Percentiles rank a stretch among this genome's conserved stretches.
Evolutionary conservation across 1,140 invertebrate genomes (phyloP).

Genomic region (Drosophila orosa): DNA sequence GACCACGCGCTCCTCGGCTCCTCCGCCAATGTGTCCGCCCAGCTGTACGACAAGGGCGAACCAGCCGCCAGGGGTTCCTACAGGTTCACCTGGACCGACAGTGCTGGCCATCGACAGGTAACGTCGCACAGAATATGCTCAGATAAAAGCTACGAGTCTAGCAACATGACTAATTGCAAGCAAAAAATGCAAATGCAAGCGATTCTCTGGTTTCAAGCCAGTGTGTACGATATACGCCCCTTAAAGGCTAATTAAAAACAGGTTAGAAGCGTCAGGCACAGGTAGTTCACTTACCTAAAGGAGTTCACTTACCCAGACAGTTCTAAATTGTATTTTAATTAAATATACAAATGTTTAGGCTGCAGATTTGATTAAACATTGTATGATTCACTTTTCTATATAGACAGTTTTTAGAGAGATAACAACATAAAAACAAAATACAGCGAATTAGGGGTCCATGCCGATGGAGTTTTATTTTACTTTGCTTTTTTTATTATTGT

Average conservation of each 20-base stretch:
- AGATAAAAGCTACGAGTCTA: slow-evolving; percentile 2
- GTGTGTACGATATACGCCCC: slow-evolving; percentile 7
- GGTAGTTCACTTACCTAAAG: background rate
- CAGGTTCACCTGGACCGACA: slow-evolving; percentile 64
- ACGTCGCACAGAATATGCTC: slow-evolving; percentile 6
- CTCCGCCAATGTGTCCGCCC: slow-evolving; percentile 62
- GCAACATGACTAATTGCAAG: slow-evolving; percentile 20
- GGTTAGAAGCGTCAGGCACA: background rate
- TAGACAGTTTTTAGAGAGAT: background rate
- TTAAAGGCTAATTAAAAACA: slow-evolving; percentile 8
- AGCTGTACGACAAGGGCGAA: slow-evolving; percentile 58
- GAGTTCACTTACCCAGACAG: background rate
- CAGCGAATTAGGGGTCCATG: background rate
- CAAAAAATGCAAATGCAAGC: slow-evolving; percentile 22
- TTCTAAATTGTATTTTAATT: background rate
- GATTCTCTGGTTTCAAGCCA: background rate
- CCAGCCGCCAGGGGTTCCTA: slow-evolving; percentile 51
- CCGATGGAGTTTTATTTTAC: background rate
- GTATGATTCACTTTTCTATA: too few relatives aligned
- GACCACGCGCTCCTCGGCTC: slow-evolving; percentile 60
- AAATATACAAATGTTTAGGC: too few relatives aligned
- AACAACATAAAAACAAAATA: background rate
- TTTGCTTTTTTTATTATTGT: background rate
- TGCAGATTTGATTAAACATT: too few relatives aligned
- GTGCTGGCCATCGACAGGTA: slow-evolving; percentile 52